A percentile compares a stretch with the other conserved stretches of the same genome.
Evolutionary conservation across 2,888 invertebrate genomes (phyloP).

Genomic region (Luperina testacea): DNA sequence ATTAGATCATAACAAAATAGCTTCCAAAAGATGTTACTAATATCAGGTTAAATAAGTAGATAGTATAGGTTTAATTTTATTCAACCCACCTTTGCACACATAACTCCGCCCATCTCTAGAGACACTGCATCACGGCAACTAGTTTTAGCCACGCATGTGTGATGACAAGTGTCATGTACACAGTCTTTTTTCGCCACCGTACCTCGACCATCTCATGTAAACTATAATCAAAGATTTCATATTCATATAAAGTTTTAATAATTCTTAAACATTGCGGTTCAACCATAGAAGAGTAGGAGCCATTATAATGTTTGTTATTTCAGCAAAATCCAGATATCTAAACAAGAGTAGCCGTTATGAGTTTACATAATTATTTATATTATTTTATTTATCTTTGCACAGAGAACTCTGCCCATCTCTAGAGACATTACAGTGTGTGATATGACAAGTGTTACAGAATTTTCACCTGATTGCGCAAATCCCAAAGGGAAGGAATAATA

Average conservation of each 20-base stretch:
- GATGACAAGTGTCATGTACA: background rate
- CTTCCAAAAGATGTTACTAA: background rate
- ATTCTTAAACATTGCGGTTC: background rate
- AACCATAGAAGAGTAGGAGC: background rate
- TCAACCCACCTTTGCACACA: background rate
- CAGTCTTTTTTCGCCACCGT: constrained; percentile 45
- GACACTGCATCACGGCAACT: background rate
- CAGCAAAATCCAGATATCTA: background rate
- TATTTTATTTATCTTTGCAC: background rate
- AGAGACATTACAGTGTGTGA: background rate
- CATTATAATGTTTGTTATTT: background rate
- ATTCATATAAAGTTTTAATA: background rate
- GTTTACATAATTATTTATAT: background rate
- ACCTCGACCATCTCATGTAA: constrained; percentile 40
- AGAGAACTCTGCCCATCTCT: background rate
- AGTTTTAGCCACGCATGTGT: constrained; percentile 14
- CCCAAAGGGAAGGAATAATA: background rate
- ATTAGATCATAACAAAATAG: background rate
- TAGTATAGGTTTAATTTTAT: background rate
- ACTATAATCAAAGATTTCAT: background rate
- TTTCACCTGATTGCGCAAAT: background rate
- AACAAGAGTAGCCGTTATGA: background rate
- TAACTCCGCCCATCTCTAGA: constrained; percentile 5
- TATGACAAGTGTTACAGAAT: background rate
- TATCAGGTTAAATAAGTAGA: background rate